Evolutionary conservation across 1,140 invertebrate species (phyloP).

Genomic region (Cyrtorhinus lividipennis): DNA sequence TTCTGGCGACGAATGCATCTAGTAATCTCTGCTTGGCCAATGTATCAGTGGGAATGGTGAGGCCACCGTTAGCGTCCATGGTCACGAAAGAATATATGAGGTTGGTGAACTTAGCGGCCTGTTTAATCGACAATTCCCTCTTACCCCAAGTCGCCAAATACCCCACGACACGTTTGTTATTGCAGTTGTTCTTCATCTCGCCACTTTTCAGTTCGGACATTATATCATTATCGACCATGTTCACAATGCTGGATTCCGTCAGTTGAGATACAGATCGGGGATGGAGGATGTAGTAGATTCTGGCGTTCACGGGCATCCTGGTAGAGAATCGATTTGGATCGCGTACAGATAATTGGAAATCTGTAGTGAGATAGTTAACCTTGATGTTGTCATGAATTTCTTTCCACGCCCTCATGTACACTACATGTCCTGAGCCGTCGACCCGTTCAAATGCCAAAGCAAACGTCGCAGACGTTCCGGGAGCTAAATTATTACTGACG

Average conservation of each 20-base stretch:
- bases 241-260: not conserved
- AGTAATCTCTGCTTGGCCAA: conserved; percentile 14
- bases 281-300: not conserved
- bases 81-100: conserved; percentile 23
- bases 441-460: not conserved
- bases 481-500: not conserved
- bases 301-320: not conserved
- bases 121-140: conserved; percentile 7
- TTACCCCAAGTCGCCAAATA: conserved; percentile 22
- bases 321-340: conserved; percentile 1
- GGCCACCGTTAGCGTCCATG: conserved; percentile 18
- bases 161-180: conserved; percentile 20
- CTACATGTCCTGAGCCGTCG: conserved; percentile 9
- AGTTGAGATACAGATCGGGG: not conserved
- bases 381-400: not conserved
- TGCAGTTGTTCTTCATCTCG: conserved; percentile 14
- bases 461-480: not conserved
- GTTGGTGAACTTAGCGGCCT: conserved; percentile 19
- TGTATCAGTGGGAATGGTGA: conserved; percentile 10
- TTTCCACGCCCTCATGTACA: conserved; percentile 4
- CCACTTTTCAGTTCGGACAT: not conserved
- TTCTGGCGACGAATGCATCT: conserved; percentile 9
- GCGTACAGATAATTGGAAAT: not conserved
- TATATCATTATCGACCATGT: not conserved
- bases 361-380: not conserved